A percentile compares a stretch with the other conserved stretches of the same genome.
phyloP scores from a whole-genome alignment of 2,113 vertebrate genomes.

The Dromas ardeola region DNA sequence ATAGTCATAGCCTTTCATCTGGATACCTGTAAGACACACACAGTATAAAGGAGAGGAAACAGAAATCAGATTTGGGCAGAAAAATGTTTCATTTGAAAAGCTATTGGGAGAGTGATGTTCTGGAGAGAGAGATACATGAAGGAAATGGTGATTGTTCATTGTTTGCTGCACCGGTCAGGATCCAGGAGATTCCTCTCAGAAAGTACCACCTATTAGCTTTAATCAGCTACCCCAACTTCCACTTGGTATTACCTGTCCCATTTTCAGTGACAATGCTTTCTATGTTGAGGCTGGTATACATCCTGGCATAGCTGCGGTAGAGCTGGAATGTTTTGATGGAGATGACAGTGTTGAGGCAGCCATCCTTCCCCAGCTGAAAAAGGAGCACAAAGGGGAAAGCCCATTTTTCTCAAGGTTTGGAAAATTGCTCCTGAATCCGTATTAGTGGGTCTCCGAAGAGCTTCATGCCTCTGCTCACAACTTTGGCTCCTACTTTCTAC shows the following conservation, averaged over 20 bases:
- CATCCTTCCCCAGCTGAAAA: conserved; percentile 69
- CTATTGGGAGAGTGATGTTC: neutral
- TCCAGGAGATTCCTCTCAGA: neutral
- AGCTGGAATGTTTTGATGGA: conserved; percentile 61
- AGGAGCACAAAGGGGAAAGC: neutral
- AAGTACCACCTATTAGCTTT: neutral
- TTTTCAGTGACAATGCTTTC: conserved; percentile 59
- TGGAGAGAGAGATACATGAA: neutral
- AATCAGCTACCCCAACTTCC: neutral
- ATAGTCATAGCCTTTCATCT: conserved; percentile 44
- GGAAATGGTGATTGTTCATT: neutral
- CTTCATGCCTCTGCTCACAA: neutral
- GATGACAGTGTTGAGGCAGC: conserved; percentile 56
- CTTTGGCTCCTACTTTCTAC: neutral
- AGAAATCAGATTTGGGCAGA: neutral
- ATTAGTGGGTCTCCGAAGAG: neutral
- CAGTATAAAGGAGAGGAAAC: neutral
- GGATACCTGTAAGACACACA: conserved; percentile 56
- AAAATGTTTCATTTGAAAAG: neutral
- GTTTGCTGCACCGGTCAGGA: neutral
- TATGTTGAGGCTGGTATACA: conserved; percentile 10
- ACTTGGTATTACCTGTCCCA: conserved; percentile 71
- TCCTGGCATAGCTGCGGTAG: conserved; percentile 21
- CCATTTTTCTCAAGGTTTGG: neutral
- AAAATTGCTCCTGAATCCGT: neutral